Conservation (phyloP, 2,113 vertebrate genomes). For the Erpornis zantholeuca region DNA sequence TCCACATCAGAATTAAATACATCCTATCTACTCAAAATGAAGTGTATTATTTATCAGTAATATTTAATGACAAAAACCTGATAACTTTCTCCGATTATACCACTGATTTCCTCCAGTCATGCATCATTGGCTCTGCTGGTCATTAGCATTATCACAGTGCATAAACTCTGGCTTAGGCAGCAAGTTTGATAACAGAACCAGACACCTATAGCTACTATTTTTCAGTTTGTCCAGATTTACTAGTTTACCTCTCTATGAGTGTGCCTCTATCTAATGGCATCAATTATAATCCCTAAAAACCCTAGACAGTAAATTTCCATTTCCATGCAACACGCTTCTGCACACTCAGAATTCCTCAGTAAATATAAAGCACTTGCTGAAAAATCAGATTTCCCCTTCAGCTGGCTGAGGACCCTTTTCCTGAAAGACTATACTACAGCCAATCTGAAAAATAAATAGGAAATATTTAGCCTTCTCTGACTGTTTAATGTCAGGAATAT, state of each 20-base stretch:
- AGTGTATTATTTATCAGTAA: slow-evolving; percentile 80
- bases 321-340: slow-evolving; percentile 26
- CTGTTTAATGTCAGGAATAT: neutral
- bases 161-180: slow-evolving; percentile 76
- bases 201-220: slow-evolving; percentile 64
- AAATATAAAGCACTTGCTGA: slow-evolving; percentile 46
- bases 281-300: slow-evolving; percentile 67
- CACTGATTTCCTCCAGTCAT: slow-evolving; percentile 74
- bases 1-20: slow-evolving; percentile 76
- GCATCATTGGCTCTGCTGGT: slow-evolving; percentile 71
- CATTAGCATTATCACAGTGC: slow-evolving; percentile 79
- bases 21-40: slow-evolving; percentile 72
- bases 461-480: slow-evolving; percentile 38
- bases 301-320: slow-evolving; percentile 52
- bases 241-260: slow-evolving; percentile 49
- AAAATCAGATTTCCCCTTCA: slow-evolving; percentile 41
- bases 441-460: slow-evolving; percentile 63
- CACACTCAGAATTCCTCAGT: slow-evolving; percentile 2
- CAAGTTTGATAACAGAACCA: slow-evolving; percentile 75
- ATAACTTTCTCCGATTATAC: slow-evolving; percentile 74
- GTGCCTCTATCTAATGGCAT: slow-evolving; percentile 47
- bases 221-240: slow-evolving; percentile 67
- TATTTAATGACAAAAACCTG: slow-evolving; percentile 81
- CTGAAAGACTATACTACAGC: slow-evolving; percentile 7
- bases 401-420: slow-evolving; percentile 14